Base-by-base conservation (phyloP, 2,888 invertebrate genomes). In the Xylocampa areola region DNA sequence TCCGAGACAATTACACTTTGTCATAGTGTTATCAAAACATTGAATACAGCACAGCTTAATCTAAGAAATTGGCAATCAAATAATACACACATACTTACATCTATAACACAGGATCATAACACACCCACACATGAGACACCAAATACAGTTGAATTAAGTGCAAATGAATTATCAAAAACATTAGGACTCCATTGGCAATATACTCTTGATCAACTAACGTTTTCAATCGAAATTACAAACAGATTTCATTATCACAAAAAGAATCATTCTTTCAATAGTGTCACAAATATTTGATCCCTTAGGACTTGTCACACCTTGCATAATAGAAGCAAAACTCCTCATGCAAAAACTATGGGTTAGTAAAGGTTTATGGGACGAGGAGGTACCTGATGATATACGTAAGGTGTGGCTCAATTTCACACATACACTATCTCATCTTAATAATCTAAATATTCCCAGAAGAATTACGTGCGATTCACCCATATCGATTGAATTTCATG, bases 341-440 rank as follows among this genome's bases (percentile, higher is more conserved):
- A 14, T 33, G 16, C 32, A 33, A 16, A 8, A 6, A 2, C 16
- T 33, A 3, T 33, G 32, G 32, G 32, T 16, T n/a, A 33, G n/a
- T 6, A 33, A 33, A 16, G 4, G 6, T 33, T 33, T 16, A 33
- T 33, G 32, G 32, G 32, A 33, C n/a, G 32, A 33, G 2, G 29
- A 30, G 29, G n/a, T 30, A 30, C 1, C 29, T 11, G n/a, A n/a
- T 2, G 29, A 30, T 2, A 30, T 30, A 11, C 29, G 6, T 2
- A 29, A 11, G 29, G 11, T n/a, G 11, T 29, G 29, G 29, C 1
- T 2, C n/a, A 29, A 10, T 11, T 29, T 29, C 29, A 29, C 29
- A 4, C 29, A 29, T 29, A 29, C 29, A 29, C 5, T 29, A 29
- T 11, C 29, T n/a, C n/a, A 29, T 29, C 11, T 29, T n/a, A 29